Evolutionary conservation across 2,888 invertebrate genomes (phyloP).

Genomic region (Protodeltote pygarga): DNA sequence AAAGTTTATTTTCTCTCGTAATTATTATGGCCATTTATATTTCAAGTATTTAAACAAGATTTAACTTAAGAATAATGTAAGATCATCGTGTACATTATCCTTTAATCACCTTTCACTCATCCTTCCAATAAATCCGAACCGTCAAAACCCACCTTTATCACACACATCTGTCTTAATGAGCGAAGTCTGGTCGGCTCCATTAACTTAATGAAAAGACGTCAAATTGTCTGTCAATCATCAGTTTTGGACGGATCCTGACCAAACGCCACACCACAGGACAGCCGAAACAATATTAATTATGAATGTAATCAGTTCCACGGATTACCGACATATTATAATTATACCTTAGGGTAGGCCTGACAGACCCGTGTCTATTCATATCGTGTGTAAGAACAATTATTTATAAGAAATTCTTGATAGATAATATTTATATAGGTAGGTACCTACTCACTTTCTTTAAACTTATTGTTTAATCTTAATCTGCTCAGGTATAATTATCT

Average conservation of each 20-base stretch:
- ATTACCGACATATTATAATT: constrained; percentile 37
- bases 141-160: constrained; percentile 32
- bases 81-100: not conserved
- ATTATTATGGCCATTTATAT: too few species aligned
- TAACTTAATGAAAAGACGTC: constrained; percentile 66
- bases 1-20: too few species aligned
- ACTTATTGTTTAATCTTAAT: too few species aligned
- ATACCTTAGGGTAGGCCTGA: constrained; percentile 21
- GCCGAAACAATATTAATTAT: constrained; percentile 52
- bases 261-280: constrained; percentile 37
- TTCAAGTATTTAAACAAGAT: too few species aligned
- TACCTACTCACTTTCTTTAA: too few species aligned
- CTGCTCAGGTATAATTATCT: too few species aligned
- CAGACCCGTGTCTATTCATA: constrained; percentile 11
- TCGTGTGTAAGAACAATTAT: not conserved
- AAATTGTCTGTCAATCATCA: constrained; percentile 65
- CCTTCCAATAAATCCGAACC: constrained; percentile 7
- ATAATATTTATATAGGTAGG: not conserved
- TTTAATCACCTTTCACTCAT: constrained; percentile 1
- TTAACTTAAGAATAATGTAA: too few species aligned
- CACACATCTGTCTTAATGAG: constrained; percentile 62
- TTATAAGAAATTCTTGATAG: not conserved
- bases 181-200: constrained; percentile 56
- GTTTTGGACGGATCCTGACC: constrained; percentile 47
- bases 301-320: constrained; percentile 35